Evolutionary conservation across 2,888 invertebrate genomes (phyloP).

Genomic region (Amphipyra tragopoginis): DNA sequence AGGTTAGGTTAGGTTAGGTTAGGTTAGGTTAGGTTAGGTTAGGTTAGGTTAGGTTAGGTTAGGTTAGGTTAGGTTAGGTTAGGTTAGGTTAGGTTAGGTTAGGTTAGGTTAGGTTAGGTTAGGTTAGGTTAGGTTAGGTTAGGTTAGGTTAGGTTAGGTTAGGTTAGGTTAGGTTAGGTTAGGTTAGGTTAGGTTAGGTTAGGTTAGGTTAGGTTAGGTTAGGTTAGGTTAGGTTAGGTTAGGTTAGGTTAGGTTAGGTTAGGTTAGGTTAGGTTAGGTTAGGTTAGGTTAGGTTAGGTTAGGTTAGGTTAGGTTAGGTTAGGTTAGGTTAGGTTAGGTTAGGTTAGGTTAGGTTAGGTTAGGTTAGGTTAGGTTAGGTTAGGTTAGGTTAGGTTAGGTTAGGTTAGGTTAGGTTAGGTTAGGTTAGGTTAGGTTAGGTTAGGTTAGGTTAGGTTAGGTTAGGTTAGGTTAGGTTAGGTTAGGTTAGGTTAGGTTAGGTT

Average conservation of each 20-base stretch:
- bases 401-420: no score
- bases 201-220: slow-evolving; percentile 28
- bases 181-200: slow-evolving; percentile 34
- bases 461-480: no score
- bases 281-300: slow-evolving; percentile 29
- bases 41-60: no score
- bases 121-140: slow-evolving; percentile 45
- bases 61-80: slow-evolving; percentile 48
- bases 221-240: slow-evolving; percentile 31
- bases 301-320: slow-evolving; percentile 39
- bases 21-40: no score
- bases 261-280: slow-evolving; percentile 29
- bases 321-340: no score
- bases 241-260: slow-evolving; percentile 25
- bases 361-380: no score
- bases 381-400: no score
- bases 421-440: no score
- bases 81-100: slow-evolving; percentile 47
- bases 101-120: slow-evolving; percentile 54
- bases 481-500: no score
- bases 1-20: no score
- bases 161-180: slow-evolving; percentile 42
- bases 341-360: no score
- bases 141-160: slow-evolving; percentile 42
- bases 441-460: no score